Percentiles rank a stretch among this genome's conserved stretches.
phyloP scores from a whole-genome alignment of 2,113 vertebrate genomes.

The Prionailurus viverrinus region DNA sequence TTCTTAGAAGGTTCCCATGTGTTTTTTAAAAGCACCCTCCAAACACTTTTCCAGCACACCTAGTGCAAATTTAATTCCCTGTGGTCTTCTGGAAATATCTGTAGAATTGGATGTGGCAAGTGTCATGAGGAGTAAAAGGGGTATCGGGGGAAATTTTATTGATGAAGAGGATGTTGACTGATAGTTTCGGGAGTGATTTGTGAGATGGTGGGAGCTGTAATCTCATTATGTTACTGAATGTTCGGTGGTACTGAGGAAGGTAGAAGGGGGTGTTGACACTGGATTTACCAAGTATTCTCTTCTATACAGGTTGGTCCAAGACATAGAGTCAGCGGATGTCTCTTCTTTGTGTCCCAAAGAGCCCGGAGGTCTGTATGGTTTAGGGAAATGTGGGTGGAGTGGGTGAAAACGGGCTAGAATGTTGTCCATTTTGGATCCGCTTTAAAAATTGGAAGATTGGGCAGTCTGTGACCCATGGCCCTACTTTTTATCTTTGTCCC shows the following conservation, averaged over 20 bases:
- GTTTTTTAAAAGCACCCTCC: background rate
- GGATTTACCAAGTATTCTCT: constrained; percentile 45
- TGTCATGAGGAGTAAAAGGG: background rate
- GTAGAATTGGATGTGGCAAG: background rate
- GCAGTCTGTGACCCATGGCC: background rate
- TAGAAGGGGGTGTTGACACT: constrained; percentile 73
- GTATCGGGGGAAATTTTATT: background rate
- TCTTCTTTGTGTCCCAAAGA: constrained; percentile 78
- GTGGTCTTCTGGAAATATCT: background rate
- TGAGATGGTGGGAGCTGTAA: background rate
- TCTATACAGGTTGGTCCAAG: constrained; percentile 81
- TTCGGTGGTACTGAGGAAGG: constrained; percentile 40
- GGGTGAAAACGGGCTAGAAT: background rate
- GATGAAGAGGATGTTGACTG: background rate
- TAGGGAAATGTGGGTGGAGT: background rate
- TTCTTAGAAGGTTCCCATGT: background rate
- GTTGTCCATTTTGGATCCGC: background rate
- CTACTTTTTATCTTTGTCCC: background rate
- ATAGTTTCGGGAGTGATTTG: background rate
- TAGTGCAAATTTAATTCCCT: background rate
- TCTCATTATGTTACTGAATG: background rate
- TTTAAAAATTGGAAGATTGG: constrained; percentile 37
- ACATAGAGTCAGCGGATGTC: constrained; percentile 75
- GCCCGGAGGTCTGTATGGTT: constrained; percentile 77
- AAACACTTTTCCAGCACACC: constrained; percentile 21